Percentiles rank a stretch among this genome's conserved stretches.
Conservation (phyloP, 2,113 vertebrate genomes). For the Notothenia coriiceps region DNA sequence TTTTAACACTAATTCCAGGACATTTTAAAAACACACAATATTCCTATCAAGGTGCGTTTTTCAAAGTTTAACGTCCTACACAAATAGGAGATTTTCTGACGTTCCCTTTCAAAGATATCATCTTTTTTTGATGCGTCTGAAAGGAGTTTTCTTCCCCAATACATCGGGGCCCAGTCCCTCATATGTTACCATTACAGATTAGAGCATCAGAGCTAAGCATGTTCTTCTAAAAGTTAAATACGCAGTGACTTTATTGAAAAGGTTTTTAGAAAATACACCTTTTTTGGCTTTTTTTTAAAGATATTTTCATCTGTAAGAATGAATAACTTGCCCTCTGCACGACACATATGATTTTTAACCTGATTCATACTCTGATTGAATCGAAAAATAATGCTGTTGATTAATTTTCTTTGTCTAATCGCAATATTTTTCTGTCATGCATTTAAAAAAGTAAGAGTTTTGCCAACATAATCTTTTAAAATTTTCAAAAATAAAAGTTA, state of each 20-base stretch:
- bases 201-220: not conserved
- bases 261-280: too few relatives aligned
- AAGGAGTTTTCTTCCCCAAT: not conserved
- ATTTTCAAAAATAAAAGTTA: too few relatives aligned
- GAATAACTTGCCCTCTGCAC: too few relatives aligned
- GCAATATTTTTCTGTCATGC: too few relatives aligned
- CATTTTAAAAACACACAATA: not conserved
- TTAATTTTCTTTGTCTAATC: too few relatives aligned
- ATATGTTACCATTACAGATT: not conserved
- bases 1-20: not conserved
- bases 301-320: too few relatives aligned
- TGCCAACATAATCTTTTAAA: too few relatives aligned
- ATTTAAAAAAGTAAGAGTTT: too few relatives aligned
- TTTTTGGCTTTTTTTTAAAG: not conserved
- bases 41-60: not conserved
- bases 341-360: too few relatives aligned
- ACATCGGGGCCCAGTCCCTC: not conserved
- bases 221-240: not conserved
- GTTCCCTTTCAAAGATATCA: not conserved
- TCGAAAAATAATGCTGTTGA: too few relatives aligned
- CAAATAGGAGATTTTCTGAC: not conserved
- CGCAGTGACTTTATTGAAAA: not conserved
- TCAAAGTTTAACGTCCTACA: not conserved
- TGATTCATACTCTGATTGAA: too few relatives aligned
- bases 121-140: conserved; percentile 21